These are phyloP conservation scores for Leucania comma DNA, from an alignment of 2,888 invertebrate species.

Conservation along the genomic window DNA sequence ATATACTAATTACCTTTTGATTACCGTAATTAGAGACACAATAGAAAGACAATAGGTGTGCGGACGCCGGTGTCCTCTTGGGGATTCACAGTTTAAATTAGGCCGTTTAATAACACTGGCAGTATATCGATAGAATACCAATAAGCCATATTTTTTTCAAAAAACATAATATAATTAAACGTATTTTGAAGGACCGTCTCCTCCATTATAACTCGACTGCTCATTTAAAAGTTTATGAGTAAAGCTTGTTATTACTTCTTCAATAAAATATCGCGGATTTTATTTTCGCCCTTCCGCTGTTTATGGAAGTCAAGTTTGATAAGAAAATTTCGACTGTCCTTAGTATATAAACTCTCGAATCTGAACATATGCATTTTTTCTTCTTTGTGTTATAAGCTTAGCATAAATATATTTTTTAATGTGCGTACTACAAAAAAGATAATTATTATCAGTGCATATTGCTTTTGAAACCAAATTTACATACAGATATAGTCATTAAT, in stretches of 20 bases:
- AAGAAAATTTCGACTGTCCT: background rate
- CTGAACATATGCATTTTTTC: no score
- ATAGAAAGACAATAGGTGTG: no score
- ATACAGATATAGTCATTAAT: no score
- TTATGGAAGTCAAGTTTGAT: constrained; percentile 31
- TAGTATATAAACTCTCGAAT: no score
- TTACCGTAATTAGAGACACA: no score
- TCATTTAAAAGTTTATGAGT: constrained; percentile 51
- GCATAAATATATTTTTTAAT: no score
- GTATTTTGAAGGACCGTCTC: constrained; percentile 31
- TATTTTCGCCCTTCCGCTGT: constrained; percentile 27
- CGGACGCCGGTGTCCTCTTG: no score
- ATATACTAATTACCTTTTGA: constrained; percentile 27
- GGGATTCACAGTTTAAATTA: constrained; percentile 27
- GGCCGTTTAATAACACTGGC: constrained; percentile 24
- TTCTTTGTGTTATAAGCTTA: no score
- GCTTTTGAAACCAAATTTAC: no score
- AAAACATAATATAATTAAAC: constrained; percentile 25
- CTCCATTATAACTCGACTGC: constrained; percentile 22
- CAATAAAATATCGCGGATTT: constrained; percentile 35
- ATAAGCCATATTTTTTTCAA: constrained; percentile 21
- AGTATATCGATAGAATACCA: constrained; percentile 25
- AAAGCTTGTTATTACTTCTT: constrained; percentile 55
- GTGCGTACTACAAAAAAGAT: no score
- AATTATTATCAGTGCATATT: no score